A percentile compares a stretch with the other conserved stretches of the same genome.
Conservation (phyloP, 2,113 vertebrate genomes). For the Scophthalmus maximus region DNA sequence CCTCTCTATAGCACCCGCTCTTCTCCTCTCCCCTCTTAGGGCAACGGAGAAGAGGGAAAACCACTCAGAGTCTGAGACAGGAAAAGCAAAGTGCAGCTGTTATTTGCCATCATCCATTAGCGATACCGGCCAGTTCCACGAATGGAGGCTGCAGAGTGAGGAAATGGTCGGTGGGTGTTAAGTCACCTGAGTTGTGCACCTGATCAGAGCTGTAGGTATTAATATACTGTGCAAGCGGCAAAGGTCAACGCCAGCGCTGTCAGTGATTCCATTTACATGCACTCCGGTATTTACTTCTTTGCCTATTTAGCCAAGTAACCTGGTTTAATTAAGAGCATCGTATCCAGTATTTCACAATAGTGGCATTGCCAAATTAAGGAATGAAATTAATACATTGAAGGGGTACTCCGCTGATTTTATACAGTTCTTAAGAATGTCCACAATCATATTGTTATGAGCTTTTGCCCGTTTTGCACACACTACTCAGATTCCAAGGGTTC, state of each 20-base stretch:
- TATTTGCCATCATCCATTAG: slow-evolving; percentile 73
- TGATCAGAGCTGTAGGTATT: slow-evolving; percentile 15
- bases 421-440: neutral
- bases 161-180: slow-evolving; percentile 32
- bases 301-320: neutral
- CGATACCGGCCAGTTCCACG: slow-evolving; percentile 11
- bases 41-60: slow-evolving; percentile 54
- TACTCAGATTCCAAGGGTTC: neutral
- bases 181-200: slow-evolving; percentile 24
- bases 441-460: no score
- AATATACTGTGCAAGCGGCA: neutral
- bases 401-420: neutral
- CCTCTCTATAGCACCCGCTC: slow-evolving; percentile 45
- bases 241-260: slow-evolving; percentile 23
- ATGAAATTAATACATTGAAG: neutral
- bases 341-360: neutral
- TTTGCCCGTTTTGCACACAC: neutral
- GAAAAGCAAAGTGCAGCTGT: slow-evolving; percentile 67
- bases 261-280: slow-evolving; percentile 1
- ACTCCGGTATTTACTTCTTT: slow-evolving; percentile 4
- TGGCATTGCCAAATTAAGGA: neutral
- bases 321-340: neutral
- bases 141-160: slow-evolving; percentile 38
- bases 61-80: slow-evolving; percentile 55
- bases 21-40: slow-evolving; percentile 38